phyloP scores from a whole-genome alignment of 2,888 invertebrate genomes.

The Leptinotarsa haldemani region DNA sequence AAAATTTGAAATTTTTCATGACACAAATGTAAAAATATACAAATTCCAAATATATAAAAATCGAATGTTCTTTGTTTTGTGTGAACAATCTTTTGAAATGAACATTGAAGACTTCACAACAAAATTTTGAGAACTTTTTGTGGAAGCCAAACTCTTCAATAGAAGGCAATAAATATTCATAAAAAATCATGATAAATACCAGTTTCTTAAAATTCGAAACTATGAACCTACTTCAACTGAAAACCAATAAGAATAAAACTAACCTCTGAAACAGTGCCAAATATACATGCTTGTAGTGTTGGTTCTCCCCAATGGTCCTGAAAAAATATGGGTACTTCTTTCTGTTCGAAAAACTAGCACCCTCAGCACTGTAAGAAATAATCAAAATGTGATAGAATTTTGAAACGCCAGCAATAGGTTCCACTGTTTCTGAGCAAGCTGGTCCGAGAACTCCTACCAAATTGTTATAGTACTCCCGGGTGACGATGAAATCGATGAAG shows the following conservation, averaged over 20 bases:
- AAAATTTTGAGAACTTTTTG: too few species aligned
- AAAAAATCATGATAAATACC: too few species aligned
- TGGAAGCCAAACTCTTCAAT: too few species aligned
- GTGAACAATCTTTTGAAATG: too few species aligned
- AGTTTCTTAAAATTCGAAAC: too few species aligned
- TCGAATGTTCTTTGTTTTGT: too few species aligned
- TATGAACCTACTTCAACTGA: too few species aligned
- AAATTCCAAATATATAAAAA: too few species aligned
- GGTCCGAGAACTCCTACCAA: conserved; percentile 82
- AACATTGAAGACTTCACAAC: too few species aligned
- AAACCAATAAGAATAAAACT: neutral
- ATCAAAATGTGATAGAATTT: conserved; percentile 78
- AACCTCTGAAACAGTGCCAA: conserved; percentile 69
- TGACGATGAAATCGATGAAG: conserved; percentile 77
- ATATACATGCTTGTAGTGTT: conserved; percentile 77
- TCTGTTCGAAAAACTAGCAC: conserved; percentile 77
- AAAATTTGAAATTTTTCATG: too few species aligned
- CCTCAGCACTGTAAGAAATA: conserved; percentile 84
- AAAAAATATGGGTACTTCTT: conserved; percentile 82
- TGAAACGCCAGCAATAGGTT: conserved; percentile 81
- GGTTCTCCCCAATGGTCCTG: conserved; percentile 82
- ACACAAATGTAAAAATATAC: too few species aligned
- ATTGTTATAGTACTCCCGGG: conserved; percentile 67
- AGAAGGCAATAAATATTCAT: too few species aligned
- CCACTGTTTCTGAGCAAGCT: conserved; percentile 84